A percentile compares a stretch with the other conserved stretches of the same genome.
Conservation (phyloP, 2,888 invertebrate species). For the Mamestra brassicae region DNA sequence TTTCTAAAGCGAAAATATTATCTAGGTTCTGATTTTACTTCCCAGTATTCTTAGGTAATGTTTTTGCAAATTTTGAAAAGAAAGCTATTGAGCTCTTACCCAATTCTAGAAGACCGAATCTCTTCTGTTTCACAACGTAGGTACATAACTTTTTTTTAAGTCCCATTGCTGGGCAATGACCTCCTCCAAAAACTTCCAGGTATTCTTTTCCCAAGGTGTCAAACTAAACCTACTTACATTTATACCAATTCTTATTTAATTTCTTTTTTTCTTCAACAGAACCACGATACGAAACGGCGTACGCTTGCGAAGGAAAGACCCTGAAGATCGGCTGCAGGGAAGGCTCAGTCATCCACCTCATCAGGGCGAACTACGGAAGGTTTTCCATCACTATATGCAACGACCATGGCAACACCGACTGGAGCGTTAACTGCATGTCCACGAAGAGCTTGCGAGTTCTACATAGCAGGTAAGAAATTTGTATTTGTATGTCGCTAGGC, state of each 20-base stretch:
- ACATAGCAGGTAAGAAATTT: conserved; percentile 94
- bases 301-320: conserved; percentile 98
- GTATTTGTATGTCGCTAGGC: background rate
- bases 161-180: no score
- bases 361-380: conserved; percentile 98
- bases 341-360: conserved; percentile 97
- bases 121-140: no score
- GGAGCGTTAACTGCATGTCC: conserved; percentile 99
- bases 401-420: conserved; percentile 98
- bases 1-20: no score
- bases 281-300: conserved; percentile 96
- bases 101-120: no score
- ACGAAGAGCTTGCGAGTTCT: conserved; percentile 96
- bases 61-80: no score
- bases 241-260: background rate
- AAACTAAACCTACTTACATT: no score
- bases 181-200: no score
- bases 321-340: conserved; percentile 96
- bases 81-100: no score
- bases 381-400: conserved; percentile 99
- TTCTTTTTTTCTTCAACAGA: conserved; percentile 83
- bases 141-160: no score
- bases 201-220: no score
- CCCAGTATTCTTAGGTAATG: no score
- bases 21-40: no score